Base-by-base conservation (phyloP, 2,888 invertebrate genomes). In the Protula sp. region DNA sequence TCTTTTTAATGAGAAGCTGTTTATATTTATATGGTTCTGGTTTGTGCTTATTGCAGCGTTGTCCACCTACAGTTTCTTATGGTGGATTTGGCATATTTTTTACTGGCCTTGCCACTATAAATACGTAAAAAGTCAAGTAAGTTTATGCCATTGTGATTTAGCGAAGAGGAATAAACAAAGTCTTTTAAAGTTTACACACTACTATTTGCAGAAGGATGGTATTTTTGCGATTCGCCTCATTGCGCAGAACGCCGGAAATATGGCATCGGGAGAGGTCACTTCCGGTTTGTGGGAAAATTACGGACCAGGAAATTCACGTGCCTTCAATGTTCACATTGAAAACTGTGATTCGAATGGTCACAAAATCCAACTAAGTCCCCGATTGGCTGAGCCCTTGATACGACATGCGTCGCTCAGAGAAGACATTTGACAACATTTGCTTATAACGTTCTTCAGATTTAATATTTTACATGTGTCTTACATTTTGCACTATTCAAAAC, bases 61-160 rank as follows among this genome's bases (percentile, higher is more conserved):
- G 38, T 14, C 38, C 19, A 19, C 38, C 9, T 38, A 38, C 63
- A 80, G 77, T 65, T 77, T 82, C 59, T 64, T 82, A 59, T 75
- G 78, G 65, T 83, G 83, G 83, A 67, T 75, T 58, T 74, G 75
- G 65, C 75, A 77, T 50, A 72, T 74, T 67, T 71, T 74, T 24
- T 74, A 75, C 60, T 69, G 76, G 60, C 74, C 53, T 22, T 55
- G 45, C 19, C 60, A 60, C 31, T 47, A 53, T 28, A 27, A 52
- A 29, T 62, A 47, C 48, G 53, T 62, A 50, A 60, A 57, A 29
- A 29, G 60, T 1, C 47, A 53, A 9, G 26, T 62, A 19, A 38
- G 19, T 9, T 14, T 38, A 9, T 14, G 38, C 38, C 38, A 38
- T 19, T 19, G 9, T 14, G 38, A 38, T 14, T 9, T 38, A 19